Percentiles rank a stretch among this genome's conserved stretches.
Evolutionary conservation across 2,797 vertebrate species (phyloP).

Genomic region (Poecilia gillii): DNA sequence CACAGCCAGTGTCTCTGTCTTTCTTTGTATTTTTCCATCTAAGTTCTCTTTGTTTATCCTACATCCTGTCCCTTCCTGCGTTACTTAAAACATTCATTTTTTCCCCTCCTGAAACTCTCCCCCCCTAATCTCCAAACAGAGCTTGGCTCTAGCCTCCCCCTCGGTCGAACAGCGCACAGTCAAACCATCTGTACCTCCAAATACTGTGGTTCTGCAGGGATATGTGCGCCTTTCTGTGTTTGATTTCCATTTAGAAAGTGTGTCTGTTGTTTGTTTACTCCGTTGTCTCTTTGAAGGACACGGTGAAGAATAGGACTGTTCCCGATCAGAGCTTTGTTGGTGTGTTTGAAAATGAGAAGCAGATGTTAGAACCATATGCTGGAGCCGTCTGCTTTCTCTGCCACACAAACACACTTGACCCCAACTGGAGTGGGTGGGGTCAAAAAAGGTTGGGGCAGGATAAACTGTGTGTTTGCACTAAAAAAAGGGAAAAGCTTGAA

Average conservation of each 20-base stretch:
- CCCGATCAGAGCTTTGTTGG: constrained; percentile 69
- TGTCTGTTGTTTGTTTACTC: constrained; percentile 49
- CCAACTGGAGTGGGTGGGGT: constrained; percentile 51
- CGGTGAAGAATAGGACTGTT: constrained; percentile 70
- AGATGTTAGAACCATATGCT: constrained; percentile 75
- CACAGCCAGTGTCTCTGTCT: constrained; percentile 35
- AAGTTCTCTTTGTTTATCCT: constrained; percentile 42
- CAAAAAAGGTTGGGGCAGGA: constrained; percentile 36
- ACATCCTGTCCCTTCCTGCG: constrained; percentile 35
- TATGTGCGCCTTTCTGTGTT: constrained; percentile 35
- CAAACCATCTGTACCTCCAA: constrained; percentile 47
- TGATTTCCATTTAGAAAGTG: constrained; percentile 42
- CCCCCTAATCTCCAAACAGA: constrained; percentile 34
- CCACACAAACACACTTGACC: constrained; percentile 58
- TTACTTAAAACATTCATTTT: constrained; percentile 45
- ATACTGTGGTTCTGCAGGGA: constrained; percentile 38
- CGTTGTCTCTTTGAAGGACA: constrained; percentile 59
- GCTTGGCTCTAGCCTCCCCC: constrained; percentile 22
- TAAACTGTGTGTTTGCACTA: constrained; percentile 10
- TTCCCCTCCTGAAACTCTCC: constrained; percentile 29
- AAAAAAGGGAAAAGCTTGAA: constrained; percentile 28
- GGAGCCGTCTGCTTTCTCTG: constrained; percentile 50
- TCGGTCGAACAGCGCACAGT: constrained; percentile 30
- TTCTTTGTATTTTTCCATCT: constrained; percentile 46
- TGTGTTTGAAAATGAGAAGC: constrained; percentile 71